Conservation (phyloP, 1,140 invertebrate genomes). For the Hetaerina americana region DNA sequence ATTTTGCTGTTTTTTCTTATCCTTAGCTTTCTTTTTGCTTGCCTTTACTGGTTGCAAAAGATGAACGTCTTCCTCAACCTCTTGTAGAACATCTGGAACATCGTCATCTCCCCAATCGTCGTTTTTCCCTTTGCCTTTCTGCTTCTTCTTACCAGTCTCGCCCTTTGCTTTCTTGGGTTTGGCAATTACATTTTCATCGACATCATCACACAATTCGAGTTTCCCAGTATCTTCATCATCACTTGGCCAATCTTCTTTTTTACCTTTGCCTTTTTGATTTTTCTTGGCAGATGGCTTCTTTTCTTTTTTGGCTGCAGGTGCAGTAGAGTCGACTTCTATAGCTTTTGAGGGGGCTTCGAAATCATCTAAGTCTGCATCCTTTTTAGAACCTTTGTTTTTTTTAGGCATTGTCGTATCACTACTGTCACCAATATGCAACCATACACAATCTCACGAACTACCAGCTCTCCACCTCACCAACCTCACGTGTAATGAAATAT, state of each 20-base stretch:
- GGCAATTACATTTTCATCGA: background rate
- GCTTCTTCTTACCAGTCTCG: slow-evolving; percentile 8
- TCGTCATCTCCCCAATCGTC: slow-evolving; percentile 13
- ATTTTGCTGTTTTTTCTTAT: slow-evolving; percentile 8
- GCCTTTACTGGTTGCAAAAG: background rate
- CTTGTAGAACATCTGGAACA: slow-evolving; percentile 3
- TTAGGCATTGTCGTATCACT: too few relatives aligned
- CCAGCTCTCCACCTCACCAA: too few relatives aligned
- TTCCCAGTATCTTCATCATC: slow-evolving; percentile 8
- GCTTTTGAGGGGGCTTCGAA: background rate
- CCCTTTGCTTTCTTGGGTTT: background rate
- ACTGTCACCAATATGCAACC: too few relatives aligned
- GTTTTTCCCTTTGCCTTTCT: slow-evolving; percentile 14
- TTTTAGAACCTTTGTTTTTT: slow-evolving; percentile 10
- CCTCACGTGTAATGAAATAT: too few relatives aligned
- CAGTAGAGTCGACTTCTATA: slow-evolving; percentile 26
- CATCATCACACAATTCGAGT: background rate
- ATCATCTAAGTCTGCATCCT: slow-evolving; percentile 5
- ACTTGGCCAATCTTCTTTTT: slow-evolving; percentile 8
- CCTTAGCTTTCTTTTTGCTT: slow-evolving; percentile 10
- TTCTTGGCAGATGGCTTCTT: slow-evolving; percentile 10
- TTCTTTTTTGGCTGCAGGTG: slow-evolving; percentile 31
- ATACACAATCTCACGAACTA: too few relatives aligned
- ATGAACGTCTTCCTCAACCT: slow-evolving; percentile 1
- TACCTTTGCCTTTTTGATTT: slow-evolving; percentile 8